Evolutionary conservation across 2,113 vertebrate genomes (phyloP).

Genomic region (Oriolus oriolus): DNA sequence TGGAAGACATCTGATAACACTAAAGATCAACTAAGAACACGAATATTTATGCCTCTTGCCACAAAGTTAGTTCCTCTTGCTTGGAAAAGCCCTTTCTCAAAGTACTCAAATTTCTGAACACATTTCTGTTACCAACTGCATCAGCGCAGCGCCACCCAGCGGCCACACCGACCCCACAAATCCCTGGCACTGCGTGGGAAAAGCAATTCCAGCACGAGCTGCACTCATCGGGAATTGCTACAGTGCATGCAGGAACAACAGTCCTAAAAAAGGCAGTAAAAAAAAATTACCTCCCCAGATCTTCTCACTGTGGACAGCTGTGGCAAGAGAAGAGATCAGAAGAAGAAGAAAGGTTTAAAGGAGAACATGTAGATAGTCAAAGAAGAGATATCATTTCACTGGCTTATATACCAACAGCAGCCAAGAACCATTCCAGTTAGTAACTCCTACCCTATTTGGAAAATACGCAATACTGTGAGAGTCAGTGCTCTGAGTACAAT

Average conservation of each 20-base stretch:
- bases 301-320: neutral
- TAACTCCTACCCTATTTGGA: neutral
- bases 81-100: neutral
- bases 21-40: neutral
- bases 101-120: neutral
- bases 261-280: neutral
- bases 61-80: neutral
- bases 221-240: neutral
- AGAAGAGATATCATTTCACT: neutral
- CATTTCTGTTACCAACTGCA: neutral
- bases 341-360: neutral
- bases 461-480: neutral
- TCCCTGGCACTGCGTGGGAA: neutral
- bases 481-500: neutral
- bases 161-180: neutral
- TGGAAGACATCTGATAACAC: neutral
- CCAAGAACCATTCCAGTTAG: neutral
- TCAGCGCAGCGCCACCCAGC: neutral
- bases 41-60: neutral
- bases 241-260: fast-evolving
- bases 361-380: neutral
- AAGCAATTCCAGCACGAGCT: neutral
- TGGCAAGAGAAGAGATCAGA: neutral
- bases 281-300: neutral
- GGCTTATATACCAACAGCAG: neutral